Percentiles rank a stretch among this genome's conserved stretches.
Evolutionary conservation across 2,113 vertebrate genomes (phyloP).

Genomic region (Eonycteris spelaea): DNA sequence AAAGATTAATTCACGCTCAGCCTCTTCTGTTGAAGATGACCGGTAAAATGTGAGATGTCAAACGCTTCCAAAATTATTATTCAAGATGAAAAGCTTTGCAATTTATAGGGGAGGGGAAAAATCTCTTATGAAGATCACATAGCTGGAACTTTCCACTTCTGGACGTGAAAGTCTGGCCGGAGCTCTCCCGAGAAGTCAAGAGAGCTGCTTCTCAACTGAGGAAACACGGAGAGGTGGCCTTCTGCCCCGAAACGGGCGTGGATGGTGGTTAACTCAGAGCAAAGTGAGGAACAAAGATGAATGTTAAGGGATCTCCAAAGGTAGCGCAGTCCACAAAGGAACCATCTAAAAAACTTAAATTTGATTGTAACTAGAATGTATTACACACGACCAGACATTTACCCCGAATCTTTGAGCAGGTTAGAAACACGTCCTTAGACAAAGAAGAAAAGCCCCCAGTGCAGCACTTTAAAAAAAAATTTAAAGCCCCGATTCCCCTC

Average conservation of each 20-base stretch:
- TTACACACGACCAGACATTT: not conserved
- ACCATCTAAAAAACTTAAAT: not conserved
- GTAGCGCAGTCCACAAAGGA: not conserved
- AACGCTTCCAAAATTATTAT: not conserved
- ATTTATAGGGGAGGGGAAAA: not conserved
- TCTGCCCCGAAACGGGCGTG: not conserved
- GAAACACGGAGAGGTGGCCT: fast-evolving
- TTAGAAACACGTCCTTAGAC: not conserved
- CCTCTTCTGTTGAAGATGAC: not conserved
- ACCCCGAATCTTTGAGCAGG: not conserved
- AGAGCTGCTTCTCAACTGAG: not conserved
- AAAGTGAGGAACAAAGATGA: not conserved
- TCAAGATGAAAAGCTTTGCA: not conserved
- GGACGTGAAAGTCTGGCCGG: not conserved
- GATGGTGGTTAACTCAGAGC: not conserved
- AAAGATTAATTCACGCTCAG: not conserved
- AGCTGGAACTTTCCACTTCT: not conserved
- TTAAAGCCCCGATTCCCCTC: not conserved
- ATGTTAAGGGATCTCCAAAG: not conserved
- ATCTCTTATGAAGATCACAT: not conserved
- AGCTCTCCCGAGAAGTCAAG: not conserved
- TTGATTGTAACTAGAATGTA: not conserved
- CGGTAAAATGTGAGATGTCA: not conserved
- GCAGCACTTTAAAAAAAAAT: not conserved
- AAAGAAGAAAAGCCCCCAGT: not conserved